Evolutionary conservation across 30 jellyfish, hydroid and myxozoan genomes (phyloP), one percentile per base, ranked within the genome.

Genomic region (Pseudorhiza aurosa): DNA sequence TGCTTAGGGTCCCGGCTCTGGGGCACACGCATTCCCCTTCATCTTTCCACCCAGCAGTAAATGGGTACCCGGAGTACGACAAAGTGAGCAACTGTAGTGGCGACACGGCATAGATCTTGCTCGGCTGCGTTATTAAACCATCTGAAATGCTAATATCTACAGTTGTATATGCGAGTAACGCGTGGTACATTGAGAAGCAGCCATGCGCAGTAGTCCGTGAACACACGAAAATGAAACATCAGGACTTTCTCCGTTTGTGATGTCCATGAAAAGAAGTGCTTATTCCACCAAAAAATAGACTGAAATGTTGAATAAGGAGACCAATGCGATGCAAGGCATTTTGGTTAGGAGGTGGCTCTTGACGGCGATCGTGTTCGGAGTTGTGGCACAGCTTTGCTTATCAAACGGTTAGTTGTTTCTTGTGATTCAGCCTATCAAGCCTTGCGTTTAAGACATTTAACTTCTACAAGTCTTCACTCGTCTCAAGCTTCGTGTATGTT

Each of bases 171-270:
- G 25, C 62, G n/a, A 47, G 60, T 65, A 39, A 46, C 79, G 79
- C 19, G 79, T 65, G 79, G 79, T 65, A 65, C 79, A 65, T 65
- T 32, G 62, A 65, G 25, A 37, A 28, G 59, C 79, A 46, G 28
- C 37, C 79, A 65, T 65, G 79, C 62, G 24, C 27, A 31, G 29
- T 39, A 44, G 49, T 37, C 42, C 79, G 79, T 65, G 79, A 65
- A 65, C 35, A 65, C 71, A 57, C 22, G 71, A 18, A 57, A 57
- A 47, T 26, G 62, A 47, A 47, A 39, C 12, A 39, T 39, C 50
- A 39, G 50, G 12, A 39, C 50, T 39, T 39, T 12, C 12, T 7
- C 50, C 10, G 62, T 21, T 26, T 47, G 25, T 39, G 50, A 39
- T 39, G 50, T 39, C 12, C 10, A 12, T 22, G 65, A 50, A 50